Percentiles rank a stretch among this genome's conserved stretches.
Evolutionary conservation across 2,888 invertebrate species (phyloP).

Genomic region (Mayetiola destructor): DNA sequence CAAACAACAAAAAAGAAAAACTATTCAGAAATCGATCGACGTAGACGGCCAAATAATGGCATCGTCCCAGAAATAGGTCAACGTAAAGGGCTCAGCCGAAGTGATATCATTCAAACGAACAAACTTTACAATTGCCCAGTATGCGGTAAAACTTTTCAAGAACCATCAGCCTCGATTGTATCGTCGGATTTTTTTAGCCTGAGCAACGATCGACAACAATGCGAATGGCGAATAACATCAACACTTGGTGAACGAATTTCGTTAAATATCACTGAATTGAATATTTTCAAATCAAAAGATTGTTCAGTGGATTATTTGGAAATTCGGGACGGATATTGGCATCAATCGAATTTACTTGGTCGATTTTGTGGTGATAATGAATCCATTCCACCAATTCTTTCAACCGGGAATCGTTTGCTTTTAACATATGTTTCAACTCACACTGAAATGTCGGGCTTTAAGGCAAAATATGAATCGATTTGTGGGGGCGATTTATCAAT

Average conservation of each 20-base stretch:
- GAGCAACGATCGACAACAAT: constrained; percentile 43
- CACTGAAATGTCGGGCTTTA: constrained; percentile 71
- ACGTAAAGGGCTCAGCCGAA: constrained; percentile 67
- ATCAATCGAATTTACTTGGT: constrained; percentile 67
- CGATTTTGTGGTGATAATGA: constrained; percentile 56
- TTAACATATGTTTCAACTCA: constrained; percentile 26
- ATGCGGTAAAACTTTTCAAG: constrained; percentile 72
- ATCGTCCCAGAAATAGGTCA: constrained; percentile 74
- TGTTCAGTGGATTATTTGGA: constrained; percentile 77
- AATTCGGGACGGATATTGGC: constrained; percentile 82
- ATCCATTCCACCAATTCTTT: not conserved
- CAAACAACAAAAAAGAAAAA: not conserved
- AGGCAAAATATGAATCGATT: constrained; percentile 76
- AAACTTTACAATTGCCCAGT: constrained; percentile 84
- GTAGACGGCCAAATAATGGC: too few species aligned
- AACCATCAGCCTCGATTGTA: constrained; percentile 59
- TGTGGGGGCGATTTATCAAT: constrained; percentile 78
- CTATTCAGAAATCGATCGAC: too few species aligned
- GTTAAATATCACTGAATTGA: constrained; percentile 61
- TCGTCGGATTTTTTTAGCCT: constrained; percentile 44
- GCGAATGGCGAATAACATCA: constrained; percentile 88
- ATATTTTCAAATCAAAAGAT: constrained; percentile 64
- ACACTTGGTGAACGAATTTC: constrained; percentile 86
- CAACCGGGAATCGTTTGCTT: not conserved
- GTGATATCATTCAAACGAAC: constrained; percentile 87